Conservation (phyloP, 2,888 invertebrate species). For the Tupiocoris notatus region DNA sequence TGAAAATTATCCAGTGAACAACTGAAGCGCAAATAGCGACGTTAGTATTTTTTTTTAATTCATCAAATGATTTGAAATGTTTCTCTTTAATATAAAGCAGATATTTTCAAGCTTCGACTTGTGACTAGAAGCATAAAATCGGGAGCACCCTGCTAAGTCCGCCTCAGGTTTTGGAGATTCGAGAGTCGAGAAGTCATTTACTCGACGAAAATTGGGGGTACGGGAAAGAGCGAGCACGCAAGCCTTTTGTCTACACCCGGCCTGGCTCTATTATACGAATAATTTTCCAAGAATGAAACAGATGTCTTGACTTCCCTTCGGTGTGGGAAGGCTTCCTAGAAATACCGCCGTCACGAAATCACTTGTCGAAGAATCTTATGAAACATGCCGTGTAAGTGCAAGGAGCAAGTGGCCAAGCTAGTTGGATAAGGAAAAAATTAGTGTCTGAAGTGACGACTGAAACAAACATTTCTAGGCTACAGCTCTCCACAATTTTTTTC, state of each 20-base stretch:
- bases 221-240: not conserved
- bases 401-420: too few relatives aligned
- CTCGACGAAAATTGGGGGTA: not conserved
- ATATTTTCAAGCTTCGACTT: too few relatives aligned
- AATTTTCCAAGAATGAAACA: not conserved
- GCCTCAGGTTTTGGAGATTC: not conserved
- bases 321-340: not conserved
- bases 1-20: too few relatives aligned
- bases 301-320: not conserved
- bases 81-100: too few relatives aligned
- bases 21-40: too few relatives aligned
- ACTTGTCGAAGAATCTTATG: not conserved
- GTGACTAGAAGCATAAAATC: too few relatives aligned
- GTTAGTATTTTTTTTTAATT: too few relatives aligned
- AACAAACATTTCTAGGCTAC: too few relatives aligned
- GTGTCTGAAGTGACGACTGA: too few relatives aligned
- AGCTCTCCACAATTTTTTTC: too few relatives aligned
- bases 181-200: not conserved
- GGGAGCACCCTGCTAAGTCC: not conserved
- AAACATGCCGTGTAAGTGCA: not conserved
- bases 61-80: too few relatives aligned
- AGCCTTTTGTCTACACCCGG: not conserved
- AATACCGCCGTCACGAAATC: not conserved
- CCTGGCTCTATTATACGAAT: not conserved
- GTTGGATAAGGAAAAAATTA: too few relatives aligned